A percentile compares a stretch with the other conserved stretches of the same genome.
These are phyloP conservation scores for Lasioglossum vierecki DNA, from an alignment of 2,888 invertebrate genomes.

Conservation along the genomic window DNA sequence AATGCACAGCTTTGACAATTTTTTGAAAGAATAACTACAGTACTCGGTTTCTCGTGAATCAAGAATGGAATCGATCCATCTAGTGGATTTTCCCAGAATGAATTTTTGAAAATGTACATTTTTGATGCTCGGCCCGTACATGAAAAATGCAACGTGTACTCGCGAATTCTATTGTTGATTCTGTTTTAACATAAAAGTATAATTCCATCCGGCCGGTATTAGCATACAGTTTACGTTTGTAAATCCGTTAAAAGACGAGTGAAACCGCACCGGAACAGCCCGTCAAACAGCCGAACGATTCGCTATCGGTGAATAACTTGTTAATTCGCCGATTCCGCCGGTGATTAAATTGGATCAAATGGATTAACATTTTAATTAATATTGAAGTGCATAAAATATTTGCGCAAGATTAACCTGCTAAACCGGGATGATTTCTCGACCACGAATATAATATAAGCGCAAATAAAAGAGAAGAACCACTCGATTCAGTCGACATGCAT, in stretches of 20 bases:
- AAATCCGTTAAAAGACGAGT: neutral
- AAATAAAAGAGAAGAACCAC: neutral
- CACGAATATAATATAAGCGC: neutral
- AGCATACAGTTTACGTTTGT: neutral
- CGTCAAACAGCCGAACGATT: neutral
- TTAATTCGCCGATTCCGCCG: neutral
- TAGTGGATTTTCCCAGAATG: neutral
- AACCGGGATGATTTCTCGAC: neutral
- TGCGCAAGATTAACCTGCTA: slow-evolving; percentile 5
- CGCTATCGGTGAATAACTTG: neutral
- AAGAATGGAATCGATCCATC: neutral
- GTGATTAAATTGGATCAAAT: neutral
- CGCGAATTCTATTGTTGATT: neutral
- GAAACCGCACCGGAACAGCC: neutral
- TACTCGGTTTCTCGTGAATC: neutral
- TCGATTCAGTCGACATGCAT: neutral
- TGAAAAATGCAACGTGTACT: neutral
- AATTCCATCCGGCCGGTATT: neutral
- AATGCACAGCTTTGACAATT: neutral
- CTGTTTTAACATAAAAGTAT: neutral
- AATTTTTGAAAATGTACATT: neutral
- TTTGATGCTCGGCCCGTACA: neutral
- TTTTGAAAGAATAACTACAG: no score
- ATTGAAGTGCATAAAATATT: neutral
- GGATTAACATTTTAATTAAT: slow-evolving; percentile 2